Evolutionary conservation across 2,113 vertebrate genomes (phyloP).

Genomic region (Ophthalmolycus amberensis): DNA sequence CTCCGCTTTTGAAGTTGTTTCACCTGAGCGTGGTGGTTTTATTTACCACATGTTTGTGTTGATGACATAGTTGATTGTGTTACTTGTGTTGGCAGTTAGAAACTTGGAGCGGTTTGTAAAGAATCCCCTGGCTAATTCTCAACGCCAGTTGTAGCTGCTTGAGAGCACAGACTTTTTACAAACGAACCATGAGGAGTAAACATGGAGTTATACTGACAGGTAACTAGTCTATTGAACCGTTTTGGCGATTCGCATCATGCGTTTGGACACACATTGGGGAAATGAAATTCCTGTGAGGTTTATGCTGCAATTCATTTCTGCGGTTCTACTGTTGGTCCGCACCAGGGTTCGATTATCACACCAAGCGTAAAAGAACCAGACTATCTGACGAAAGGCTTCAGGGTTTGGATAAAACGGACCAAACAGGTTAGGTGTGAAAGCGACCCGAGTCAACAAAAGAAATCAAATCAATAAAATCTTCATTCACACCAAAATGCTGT

Average conservation of each 20-base stretch:
- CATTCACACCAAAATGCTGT: slow-evolving; percentile 14
- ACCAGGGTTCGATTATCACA: no score
- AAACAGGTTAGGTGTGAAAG: no score
- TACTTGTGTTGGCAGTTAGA: slow-evolving; percentile 76
- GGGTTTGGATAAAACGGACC: no score
- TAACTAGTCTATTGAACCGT: background rate
- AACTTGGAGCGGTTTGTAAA: slow-evolving; percentile 82
- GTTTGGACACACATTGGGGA: background rate
- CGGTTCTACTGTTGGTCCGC: no score
- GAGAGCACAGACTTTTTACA: slow-evolving; percentile 46
- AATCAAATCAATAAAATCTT: background rate
- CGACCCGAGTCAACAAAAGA: background rate
- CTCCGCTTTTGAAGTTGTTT: slow-evolving; percentile 55
- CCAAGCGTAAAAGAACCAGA: no score
- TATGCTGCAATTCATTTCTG: background rate
- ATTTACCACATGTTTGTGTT: slow-evolving; percentile 57
- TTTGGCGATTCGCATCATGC: background rate
- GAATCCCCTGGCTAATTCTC: slow-evolving; percentile 80
- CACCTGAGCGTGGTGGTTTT: slow-evolving; percentile 48
- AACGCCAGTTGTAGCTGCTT: slow-evolving; percentile 83
- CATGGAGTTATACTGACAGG: background rate
- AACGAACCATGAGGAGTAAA: background rate
- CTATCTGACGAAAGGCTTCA: no score
- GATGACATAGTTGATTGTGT: slow-evolving; percentile 53
- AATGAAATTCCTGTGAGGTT: background rate